Evolutionary conservation across 1,140 invertebrate genomes (phyloP), one percentile per base, ranked within the genome.

Genomic region (Papilio dardanus): DNA sequence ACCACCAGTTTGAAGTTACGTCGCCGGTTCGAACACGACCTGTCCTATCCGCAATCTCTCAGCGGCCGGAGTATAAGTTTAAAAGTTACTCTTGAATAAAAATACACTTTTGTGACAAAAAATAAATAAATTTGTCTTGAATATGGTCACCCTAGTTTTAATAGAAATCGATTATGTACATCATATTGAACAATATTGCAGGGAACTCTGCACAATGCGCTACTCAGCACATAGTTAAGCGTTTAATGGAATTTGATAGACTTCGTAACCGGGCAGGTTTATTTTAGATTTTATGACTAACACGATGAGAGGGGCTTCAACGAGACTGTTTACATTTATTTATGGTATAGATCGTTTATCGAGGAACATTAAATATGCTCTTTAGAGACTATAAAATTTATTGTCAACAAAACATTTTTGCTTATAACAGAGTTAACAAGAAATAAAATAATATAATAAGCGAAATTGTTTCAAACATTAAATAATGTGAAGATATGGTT

Each of bases 171-270:
- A 69, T 69, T 24, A n/a, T n/a, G n/a, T n/a, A 69, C 67, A 69
- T 24, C 54, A 62, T 62, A 62, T 28, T 24, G 54, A 40, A 69
- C 67, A 69, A 69, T 69, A 69, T 37, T 40, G 67, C 21, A 69
- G 67, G 33, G 35, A 69, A 69, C 21, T 62, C 14, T 62, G 24
- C 24, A 62, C 54, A 62, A 62, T 62, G 19, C 67, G 67, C 67
- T 40, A 10, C 10, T 37, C 24, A 42, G 37, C 67, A 40, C 35
- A 35, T 10, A 69, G 67, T 69, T 16, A 40, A 42, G 67, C 67
- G 67, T 69, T 69, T 69, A 69, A 69, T 40, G 37, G 35, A 69
- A 69, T 69, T 69, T 42, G 35, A 69, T 69, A 69, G 67, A 42
- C 35, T 69, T 37, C 67, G 19, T 68, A 40, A 69, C 66, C 37